Base-by-base conservation (phyloP, 1,140 invertebrate species). In the Achroia grisella region DNA sequence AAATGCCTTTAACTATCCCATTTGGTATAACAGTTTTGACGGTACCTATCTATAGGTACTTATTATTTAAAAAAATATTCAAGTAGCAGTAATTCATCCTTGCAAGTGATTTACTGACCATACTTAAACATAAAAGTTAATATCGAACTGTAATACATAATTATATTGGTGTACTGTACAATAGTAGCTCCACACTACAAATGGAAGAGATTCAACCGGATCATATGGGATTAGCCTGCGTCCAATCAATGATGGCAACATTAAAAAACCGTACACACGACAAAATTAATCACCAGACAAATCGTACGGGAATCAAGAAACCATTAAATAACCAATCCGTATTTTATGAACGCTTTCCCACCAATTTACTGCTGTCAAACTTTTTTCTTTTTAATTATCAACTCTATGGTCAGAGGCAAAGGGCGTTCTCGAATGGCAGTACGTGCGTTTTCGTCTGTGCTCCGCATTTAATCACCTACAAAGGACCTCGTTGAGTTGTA, bases 301-400 rank as follows among this genome's bases (percentile, higher is more conserved):
- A 77, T 72, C 74, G 72, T 62, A 62, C 61, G 44, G 31, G 60
- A 83, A 67, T 69, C 76, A 75, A 77, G 79, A 83, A 83, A 83
- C 79, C 79, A 83, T 81, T 76, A 71, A 83, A 83, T 77, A 78
- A 79, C 73, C 76, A 73, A 79, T 78, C 74, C 69, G 64, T 53
- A 70, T 70, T 71, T 75, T 62, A 63, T 65, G 58, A 54, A 55
- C 47, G 39, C 37, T 33, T 36, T 43, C 9, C 27, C 14, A 14
- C 34, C 44, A 43, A 28, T 31, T 2, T 29, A 11, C 44, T 33
- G 42, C 62, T 48, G 55, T 46, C 47, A 58, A 52, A 50, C 52
- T n/a, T 15, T 14, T 12, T 44, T 34, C 27, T 52, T 44, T 47
- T 47, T 39, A 45, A 47, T 17, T 62, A 36, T 70, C 31, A 31